A percentile compares a stretch with the other conserved stretches of the same genome.
These are phyloP conservation scores for Dicyrtomina minuta DNA, from an alignment of 2,888 invertebrate genomes.

Conservation along the genomic window DNA sequence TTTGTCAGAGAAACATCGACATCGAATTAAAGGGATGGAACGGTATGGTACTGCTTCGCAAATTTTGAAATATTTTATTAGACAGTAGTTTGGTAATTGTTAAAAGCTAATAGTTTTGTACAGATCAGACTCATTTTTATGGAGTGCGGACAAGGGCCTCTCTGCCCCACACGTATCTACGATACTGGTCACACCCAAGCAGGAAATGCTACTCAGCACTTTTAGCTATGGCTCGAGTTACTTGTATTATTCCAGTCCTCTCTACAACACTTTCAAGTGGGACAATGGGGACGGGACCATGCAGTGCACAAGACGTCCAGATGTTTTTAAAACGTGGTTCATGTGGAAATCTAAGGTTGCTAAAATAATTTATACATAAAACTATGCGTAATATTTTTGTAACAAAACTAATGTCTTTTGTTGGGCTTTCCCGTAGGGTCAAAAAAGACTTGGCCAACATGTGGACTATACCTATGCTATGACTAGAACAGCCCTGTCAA, in stretches of 20 bases:
- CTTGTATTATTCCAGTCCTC: background rate
- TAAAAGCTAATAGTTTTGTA: too few relatives aligned
- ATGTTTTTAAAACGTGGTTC: slow-evolving; percentile 5
- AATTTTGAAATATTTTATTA: too few relatives aligned
- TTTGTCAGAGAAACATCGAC: background rate
- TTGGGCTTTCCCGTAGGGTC: too few relatives aligned
- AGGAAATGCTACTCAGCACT: background rate
- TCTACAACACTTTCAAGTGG: slow-evolving; percentile 9
- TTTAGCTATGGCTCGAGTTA: background rate
- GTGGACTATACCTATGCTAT: too few relatives aligned
- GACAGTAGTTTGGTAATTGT: background rate
- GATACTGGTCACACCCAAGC: background rate
- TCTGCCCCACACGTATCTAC: background rate
- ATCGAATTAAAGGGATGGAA: slow-evolving; percentile 9
- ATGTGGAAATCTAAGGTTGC: background rate
- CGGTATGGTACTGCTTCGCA: too few relatives aligned
- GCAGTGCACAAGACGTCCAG: slow-evolving; percentile 4
- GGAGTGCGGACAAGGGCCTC: slow-evolving; percentile 7
- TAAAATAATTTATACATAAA: too few relatives aligned
- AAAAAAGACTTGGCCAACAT: too few relatives aligned
- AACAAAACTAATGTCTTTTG: too few relatives aligned
- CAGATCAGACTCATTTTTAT: too few relatives aligned
- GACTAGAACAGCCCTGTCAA: too few relatives aligned
- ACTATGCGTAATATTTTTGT: background rate
- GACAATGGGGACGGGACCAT: slow-evolving; percentile 17